Conservation (phyloP, 2,888 invertebrate genomes). For the Dolichomitus sp. region DNA sequence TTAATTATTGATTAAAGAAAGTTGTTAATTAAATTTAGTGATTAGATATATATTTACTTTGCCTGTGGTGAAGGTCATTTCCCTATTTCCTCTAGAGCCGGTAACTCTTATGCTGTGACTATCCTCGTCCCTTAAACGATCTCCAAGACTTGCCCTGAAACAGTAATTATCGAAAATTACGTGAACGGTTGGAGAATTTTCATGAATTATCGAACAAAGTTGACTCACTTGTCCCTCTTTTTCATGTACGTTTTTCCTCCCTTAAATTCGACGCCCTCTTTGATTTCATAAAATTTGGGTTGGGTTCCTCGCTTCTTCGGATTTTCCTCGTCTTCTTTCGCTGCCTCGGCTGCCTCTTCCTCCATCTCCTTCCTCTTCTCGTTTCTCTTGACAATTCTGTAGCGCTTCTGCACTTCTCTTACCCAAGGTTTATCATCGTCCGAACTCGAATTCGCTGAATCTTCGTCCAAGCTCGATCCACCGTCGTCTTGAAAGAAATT, state of each 20-base stretch:
- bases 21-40: neutral
- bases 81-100: slow-evolving; percentile 91
- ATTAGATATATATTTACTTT: slow-evolving; percentile 82
- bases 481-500: slow-evolving; percentile 68
- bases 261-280: slow-evolving; percentile 89
- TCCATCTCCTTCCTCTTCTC: slow-evolving; percentile 82
- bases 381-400: slow-evolving; percentile 89
- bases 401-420: slow-evolving; percentile 93
- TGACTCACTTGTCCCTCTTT: slow-evolving; percentile 87
- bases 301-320: slow-evolving; percentile 76
- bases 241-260: slow-evolving; percentile 83
- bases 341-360: slow-evolving; percentile 72
- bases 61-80: slow-evolving; percentile 92
- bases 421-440: slow-evolving; percentile 94
- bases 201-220: neutral
- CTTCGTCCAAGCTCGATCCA: slow-evolving; percentile 79
- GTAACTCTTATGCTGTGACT: slow-evolving; percentile 87
- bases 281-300: slow-evolving; percentile 89
- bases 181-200: neutral
- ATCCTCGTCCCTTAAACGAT: slow-evolving; percentile 90
- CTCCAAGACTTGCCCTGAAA: slow-evolving; percentile 91
- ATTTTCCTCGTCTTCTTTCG: slow-evolving; percentile 69
- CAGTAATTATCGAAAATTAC: slow-evolving; percentile 19
- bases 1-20: slow-evolving; percentile 5
- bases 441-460: slow-evolving; percentile 87